Base-by-base conservation (phyloP, 35 echinoderm and acorn worm species). In the Lytechinus pictus region DNA sequence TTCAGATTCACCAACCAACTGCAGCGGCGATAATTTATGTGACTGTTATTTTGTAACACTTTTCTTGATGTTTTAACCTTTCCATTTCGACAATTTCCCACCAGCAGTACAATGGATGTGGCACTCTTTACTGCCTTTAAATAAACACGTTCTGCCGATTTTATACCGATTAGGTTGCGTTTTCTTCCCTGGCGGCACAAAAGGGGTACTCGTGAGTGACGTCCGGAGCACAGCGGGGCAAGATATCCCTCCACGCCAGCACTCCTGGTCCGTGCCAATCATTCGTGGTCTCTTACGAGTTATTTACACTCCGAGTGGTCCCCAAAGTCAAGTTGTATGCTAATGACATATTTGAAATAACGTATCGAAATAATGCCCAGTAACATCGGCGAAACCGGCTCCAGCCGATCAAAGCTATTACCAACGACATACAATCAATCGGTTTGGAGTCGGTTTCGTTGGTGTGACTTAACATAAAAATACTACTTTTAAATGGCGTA, bases 41-140 rank as follows among this genome's bases (percentile, higher is more conserved):
- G 66, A 79, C 66, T 24, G 66, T 79, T 79, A 79, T 79, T 79
- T 79, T 79, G 66, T 79, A 79, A 79, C 66, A 79, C 66, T 79
- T 79, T 79, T 79, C 88, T 90, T 90, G 29, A 54, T 90, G 88
- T 90, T 90, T 90, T 52, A 90, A 90, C 28, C 88, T 90, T 90
- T 90, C 88, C 88, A 90, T 90, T 90, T 44, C 88, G 88, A 90
- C 52, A 54, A 90, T 90, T 90, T 90, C 88, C 88, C 88, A 90
- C 88, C 88, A 54, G 52, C 28, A 21, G 52, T 14, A 54, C 88
- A 44, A 90, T 52, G 16, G 88, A 3, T 12, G 28, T 52, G 88
- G 14, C 29, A 33, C 29, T 90, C 12, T 90, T 90, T 52, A 90
- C 29, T 21, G 88, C 88, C 52, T 90, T 90, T 44, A 90, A 90